Evolutionary conservation across 2,888 invertebrate genomes (phyloP).

Genomic region (Monochamus alternatus): DNA sequence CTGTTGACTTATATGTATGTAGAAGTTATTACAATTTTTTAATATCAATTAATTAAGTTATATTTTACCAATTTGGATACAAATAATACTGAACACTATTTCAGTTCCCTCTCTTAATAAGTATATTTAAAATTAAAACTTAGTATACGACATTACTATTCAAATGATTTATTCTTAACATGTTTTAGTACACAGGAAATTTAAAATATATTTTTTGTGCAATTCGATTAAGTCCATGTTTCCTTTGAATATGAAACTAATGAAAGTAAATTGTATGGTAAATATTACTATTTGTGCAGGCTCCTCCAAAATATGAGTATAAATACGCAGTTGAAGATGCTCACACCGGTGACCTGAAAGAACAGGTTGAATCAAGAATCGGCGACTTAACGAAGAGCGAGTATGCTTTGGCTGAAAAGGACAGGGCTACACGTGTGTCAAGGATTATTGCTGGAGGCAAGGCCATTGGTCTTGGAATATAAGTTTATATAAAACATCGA

Average conservation of each 20-base stretch:
- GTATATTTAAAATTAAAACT: too few species aligned
- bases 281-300: constrained; percentile 33
- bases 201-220: too few species aligned
- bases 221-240: too few species aligned
- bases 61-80: not conserved
- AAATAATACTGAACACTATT: not conserved
- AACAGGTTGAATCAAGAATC: constrained; percentile 53
- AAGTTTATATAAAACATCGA: not conserved
- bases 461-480: constrained; percentile 1
- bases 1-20: constrained; percentile 42
- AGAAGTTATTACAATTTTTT: not conserved
- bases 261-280: too few species aligned
- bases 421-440: constrained; percentile 70
- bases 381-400: constrained; percentile 59
- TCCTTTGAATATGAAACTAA: too few species aligned
- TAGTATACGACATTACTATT: too few species aligned
- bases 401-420: constrained; percentile 73
- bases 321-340: constrained; percentile 56
- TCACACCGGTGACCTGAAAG: constrained; percentile 56
- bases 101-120: not conserved
- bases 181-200: too few species aligned
- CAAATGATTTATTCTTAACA: too few species aligned
- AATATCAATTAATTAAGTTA: not conserved
- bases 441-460: constrained; percentile 1
- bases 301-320: constrained; percentile 57